These are phyloP conservation scores for Drosophila algonquin DNA, from an alignment of 2,888 invertebrate genomes.

Conservation along the genomic window DNA sequence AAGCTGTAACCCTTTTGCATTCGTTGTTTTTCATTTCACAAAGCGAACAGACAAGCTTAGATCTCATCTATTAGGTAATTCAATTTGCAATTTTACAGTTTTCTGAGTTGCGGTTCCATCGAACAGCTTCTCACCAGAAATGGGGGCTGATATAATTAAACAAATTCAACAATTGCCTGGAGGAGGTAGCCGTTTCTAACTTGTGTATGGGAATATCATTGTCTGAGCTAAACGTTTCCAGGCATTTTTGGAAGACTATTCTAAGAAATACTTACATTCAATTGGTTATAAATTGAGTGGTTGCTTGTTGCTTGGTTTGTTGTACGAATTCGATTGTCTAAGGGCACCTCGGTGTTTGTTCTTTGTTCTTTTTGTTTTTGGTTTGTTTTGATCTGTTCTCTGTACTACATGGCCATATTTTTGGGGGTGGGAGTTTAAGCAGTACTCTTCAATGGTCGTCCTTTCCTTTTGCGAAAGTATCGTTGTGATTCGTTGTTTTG, in stretches of 20 bases:
- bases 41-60: neutral
- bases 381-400: conserved; percentile 16
- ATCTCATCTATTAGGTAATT: too few relatives aligned
- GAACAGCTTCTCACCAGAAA: neutral
- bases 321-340: conserved; percentile 51
- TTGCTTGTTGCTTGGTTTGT: conserved; percentile 8
- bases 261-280: conserved; percentile 32
- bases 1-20: too few relatives aligned
- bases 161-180: too few relatives aligned
- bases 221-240: too few relatives aligned
- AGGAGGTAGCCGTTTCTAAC: too few relatives aligned
- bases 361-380: conserved; percentile 34
- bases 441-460: neutral
- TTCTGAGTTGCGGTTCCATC: neutral
- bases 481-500: conserved; percentile 37
- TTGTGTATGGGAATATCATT: too few relatives aligned
- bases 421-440: neutral
- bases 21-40: too few relatives aligned
- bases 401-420: conserved; percentile 21
- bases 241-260: neutral
- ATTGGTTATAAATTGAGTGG: conserved; percentile 32
- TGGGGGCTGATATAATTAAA: neutral
- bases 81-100: too few relatives aligned
- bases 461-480: neutral
- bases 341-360: conserved; percentile 53